Evolutionary conservation across 2,797 vertebrate species (phyloP).

Genomic region (Cirrhinus molitorella): DNA sequence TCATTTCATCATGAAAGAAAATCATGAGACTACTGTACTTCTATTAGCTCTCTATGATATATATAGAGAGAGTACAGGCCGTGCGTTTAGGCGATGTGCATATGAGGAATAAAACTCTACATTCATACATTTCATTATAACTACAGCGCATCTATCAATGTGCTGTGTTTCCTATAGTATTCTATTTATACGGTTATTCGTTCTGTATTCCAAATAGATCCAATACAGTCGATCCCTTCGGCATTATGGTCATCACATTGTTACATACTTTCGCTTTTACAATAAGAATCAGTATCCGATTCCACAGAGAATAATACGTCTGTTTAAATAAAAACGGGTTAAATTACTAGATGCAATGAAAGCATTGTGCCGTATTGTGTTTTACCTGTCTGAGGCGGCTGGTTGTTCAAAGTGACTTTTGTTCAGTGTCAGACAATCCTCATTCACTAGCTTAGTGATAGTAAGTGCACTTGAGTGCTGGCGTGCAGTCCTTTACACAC

Average conservation of each 20-base stretch:
- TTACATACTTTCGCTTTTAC: slow-evolving; percentile 18
- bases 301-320: neutral
- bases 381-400: slow-evolving; percentile 54
- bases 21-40: neutral
- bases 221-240: neutral
- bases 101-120: neutral
- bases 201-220: neutral
- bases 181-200: neutral
- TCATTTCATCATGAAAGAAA: neutral
- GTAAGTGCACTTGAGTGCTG: slow-evolving; percentile 29
- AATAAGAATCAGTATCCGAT: neutral
- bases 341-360: neutral
- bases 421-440: slow-evolving; percentile 26
- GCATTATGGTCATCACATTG: neutral
- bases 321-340: neutral
- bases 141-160: neutral
- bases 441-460: neutral
- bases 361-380: neutral
- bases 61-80: neutral
- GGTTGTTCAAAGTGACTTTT: slow-evolving; percentile 61
- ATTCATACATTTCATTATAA: neutral
- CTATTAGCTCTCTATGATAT: neutral
- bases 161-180: neutral
- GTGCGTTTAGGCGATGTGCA: neutral
- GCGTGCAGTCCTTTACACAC: slow-evolving; percentile 66